Percentiles rank a stretch among this genome's conserved stretches.
Evolutionary conservation across 2,888 invertebrate genomes (phyloP).

Genomic region (Euphydryas editha): DNA sequence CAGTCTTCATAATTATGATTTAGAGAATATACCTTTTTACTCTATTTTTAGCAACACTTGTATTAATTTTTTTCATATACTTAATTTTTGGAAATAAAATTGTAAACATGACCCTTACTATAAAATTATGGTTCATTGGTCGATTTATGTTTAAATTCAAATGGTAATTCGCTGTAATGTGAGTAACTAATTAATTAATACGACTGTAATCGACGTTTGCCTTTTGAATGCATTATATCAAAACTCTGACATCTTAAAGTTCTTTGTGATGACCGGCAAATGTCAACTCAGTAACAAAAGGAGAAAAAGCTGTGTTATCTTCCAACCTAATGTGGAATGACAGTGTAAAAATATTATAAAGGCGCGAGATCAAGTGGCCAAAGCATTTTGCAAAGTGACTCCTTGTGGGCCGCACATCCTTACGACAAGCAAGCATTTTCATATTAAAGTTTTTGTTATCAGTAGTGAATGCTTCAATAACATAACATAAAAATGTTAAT

Average conservation of each 20-base stretch:
- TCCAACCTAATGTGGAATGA: conserved; percentile 75
- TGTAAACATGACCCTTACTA: conserved; percentile 8
- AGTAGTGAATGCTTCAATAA: conserved; percentile 56
- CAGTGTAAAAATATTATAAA: conserved; percentile 79
- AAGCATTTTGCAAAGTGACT: conserved; percentile 80
- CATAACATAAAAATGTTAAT: conserved; percentile 33
- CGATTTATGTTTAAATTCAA: conserved; percentile 30
- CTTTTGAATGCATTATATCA: conserved; percentile 55
- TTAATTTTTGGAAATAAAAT: not conserved
- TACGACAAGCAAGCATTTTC: conserved; percentile 57
- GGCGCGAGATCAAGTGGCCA: conserved; percentile 64
- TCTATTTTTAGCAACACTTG: not conserved
- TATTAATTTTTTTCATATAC: not conserved
- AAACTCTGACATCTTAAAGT: conserved; percentile 68
- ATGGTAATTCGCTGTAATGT: conserved; percentile 16
- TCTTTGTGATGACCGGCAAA: conserved; percentile 59
- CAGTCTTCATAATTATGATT: too few species aligned
- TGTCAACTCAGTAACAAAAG: conserved; percentile 70
- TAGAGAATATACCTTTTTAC: not conserved
- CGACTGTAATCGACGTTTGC: conserved; percentile 50
- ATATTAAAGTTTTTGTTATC: conserved; percentile 38
- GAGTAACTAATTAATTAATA: conserved; percentile 47
- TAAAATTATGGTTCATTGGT: conserved; percentile 32
- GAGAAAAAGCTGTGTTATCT: conserved; percentile 80
- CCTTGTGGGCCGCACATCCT: conserved; percentile 74